Conservation (phyloP, 2,888 invertebrate species). For the Tenthredo scrophulariae region DNA sequence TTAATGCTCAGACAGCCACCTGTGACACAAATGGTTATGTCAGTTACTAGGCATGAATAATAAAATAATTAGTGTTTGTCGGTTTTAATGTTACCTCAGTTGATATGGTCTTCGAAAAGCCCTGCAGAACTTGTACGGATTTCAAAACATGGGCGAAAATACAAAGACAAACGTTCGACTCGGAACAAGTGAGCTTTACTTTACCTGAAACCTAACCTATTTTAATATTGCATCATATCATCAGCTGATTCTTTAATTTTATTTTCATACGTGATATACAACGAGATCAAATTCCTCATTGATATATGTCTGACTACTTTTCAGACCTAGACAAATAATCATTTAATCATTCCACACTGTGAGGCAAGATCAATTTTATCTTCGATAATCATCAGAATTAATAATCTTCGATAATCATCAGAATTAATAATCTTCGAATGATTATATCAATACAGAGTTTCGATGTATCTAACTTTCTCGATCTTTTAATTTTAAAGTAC, state of each 20-base stretch:
- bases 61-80: slow-evolving; percentile 21
- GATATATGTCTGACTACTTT: not conserved
- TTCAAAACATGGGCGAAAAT: slow-evolving; percentile 86
- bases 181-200: slow-evolving; percentile 67
- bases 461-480: not conserved
- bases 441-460: not conserved
- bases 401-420: not conserved
- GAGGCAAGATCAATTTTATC: not conserved
- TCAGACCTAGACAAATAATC: not conserved
- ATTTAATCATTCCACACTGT: not conserved
- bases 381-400: not conserved
- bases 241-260: not conserved
- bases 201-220: slow-evolving; percentile 11
- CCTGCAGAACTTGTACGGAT: slow-evolving; percentile 86
- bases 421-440: not conserved
- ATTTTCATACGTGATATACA: not conserved
- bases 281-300: not conserved
- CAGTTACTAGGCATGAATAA: slow-evolving; percentile 21
- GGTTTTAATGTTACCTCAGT: slow-evolving; percentile 40
- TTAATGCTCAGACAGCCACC: not conserved
- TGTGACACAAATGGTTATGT: slow-evolving; percentile 41
- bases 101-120: slow-evolving; percentile 75
- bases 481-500: not conserved
- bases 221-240: not conserved
- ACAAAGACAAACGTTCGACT: slow-evolving; percentile 79